Base-by-base conservation (phyloP, 2,113 vertebrate genomes). In the Urocitellus parryii region DNA sequence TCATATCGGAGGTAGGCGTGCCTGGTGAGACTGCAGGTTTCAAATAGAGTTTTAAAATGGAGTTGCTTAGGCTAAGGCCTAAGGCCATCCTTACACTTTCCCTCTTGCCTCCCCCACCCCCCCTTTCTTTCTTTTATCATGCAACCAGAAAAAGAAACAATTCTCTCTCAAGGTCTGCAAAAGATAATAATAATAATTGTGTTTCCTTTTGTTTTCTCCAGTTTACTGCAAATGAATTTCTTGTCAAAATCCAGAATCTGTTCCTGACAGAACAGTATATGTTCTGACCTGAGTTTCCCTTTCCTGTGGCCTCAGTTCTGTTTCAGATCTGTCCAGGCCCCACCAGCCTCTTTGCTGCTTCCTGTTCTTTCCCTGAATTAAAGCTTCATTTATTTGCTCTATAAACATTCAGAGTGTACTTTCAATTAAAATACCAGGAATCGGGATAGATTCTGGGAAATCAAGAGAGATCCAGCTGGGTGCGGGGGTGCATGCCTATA, bases 101-200 rank as follows among this genome's bases (percentile, higher is more conserved):
- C 16, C 39, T 5, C 0, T 13, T n/a, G 24, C 1, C 18, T 74
- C 24, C 22, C 18, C 1, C 18, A 67, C 24, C 17, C 18, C 8
- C 8, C 8, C 17, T 32, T 76, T 45, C n/a, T 78, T 11, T 17
- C 25, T 65, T 81, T 42, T 42, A 48, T 56, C 25, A 22, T 11
- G 4, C 48, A 88, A 37, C 48, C 45, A 22, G 10, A 83, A 78
- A 85, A 67, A 87, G 34, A 90, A 7, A 39, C 2, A 78, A 12
- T 20, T 93, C 48, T 63, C 51, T 37, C 20, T 68, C 58, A 70
- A 68, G 39, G 0, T 29, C 77, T 91, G 12, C 10, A 32, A 53
- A 83, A 58, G 7, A 45, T 45, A 45, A 45, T 45, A 45, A 45
- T 45, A 45, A 29, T 4, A 24, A 5, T 8, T 63, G n/a, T 25